These are phyloP conservation scores for Columba livia DNA, from an alignment of 2,113 vertebrate species.

Conservation along the genomic window DNA sequence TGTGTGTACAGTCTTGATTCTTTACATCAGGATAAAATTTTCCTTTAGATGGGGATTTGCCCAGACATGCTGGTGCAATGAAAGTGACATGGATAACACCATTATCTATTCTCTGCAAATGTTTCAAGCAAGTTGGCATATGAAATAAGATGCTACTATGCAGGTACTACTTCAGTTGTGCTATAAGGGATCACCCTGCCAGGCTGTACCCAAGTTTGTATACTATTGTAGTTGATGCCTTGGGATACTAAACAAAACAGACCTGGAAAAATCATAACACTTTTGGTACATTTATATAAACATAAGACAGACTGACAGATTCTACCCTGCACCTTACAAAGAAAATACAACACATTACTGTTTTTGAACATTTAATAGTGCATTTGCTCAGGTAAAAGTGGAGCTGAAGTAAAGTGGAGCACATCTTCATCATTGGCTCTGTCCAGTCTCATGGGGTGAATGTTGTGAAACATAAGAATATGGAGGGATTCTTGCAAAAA, in stretches of 20 bases:
- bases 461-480: background rate
- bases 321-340: background rate
- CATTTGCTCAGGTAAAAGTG: background rate
- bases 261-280: background rate
- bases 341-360: background rate
- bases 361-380: background rate
- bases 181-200: background rate
- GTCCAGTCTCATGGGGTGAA: background rate
- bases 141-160: background rate
- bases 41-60: accelerated
- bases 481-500: background rate
- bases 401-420: background rate
- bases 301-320: background rate
- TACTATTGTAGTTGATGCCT: background rate
- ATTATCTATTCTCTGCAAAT: background rate
- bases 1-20: background rate
- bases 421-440: background rate
- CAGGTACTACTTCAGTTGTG: background rate
- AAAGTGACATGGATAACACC: background rate
- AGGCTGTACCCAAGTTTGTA: background rate
- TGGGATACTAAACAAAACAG: background rate
- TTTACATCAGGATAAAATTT: background rate
- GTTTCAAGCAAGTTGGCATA: background rate
- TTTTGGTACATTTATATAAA: background rate
- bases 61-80: background rate